These are phyloP conservation scores for Hirtodrosophila cameraria DNA, from an alignment of 2,888 invertebrate genomes.

Conservation along the genomic window DNA sequence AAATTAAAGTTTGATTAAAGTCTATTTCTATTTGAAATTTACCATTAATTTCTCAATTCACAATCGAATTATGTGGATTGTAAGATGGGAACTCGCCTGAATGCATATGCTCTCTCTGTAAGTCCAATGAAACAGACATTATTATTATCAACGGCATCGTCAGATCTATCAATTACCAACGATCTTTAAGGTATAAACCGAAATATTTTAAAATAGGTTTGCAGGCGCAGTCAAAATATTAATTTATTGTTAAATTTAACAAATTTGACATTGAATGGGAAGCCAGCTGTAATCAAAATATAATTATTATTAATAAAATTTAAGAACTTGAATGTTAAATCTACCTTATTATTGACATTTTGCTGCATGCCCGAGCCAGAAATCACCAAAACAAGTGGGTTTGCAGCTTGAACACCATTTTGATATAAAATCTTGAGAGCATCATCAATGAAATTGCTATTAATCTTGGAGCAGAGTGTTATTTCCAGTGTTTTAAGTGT, in stretches of 20 bases:
- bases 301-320: neutral
- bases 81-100: no score
- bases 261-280: neutral
- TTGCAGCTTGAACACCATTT: neutral
- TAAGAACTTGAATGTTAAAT: neutral
- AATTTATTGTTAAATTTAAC: neutral
- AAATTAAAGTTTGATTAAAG: no score
- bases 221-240: neutral
- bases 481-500: slow-evolving; percentile 1
- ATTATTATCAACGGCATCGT: no score
- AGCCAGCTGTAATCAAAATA: neutral
- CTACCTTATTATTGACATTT: neutral
- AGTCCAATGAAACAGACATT: no score
- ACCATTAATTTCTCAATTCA: no score
- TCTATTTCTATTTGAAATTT: no score
- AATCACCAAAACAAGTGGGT: neutral
- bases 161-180: no score
- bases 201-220: no score
- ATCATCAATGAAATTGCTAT: neutral
- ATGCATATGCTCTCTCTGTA: no score
- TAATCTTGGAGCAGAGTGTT: slow-evolving; percentile 1
- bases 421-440: neutral
- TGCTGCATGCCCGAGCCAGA: neutral
- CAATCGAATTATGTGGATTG: no score
- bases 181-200: no score